Conservation (phyloP, 2,888 invertebrate genomes). For the Anticlea derivata region DNA sequence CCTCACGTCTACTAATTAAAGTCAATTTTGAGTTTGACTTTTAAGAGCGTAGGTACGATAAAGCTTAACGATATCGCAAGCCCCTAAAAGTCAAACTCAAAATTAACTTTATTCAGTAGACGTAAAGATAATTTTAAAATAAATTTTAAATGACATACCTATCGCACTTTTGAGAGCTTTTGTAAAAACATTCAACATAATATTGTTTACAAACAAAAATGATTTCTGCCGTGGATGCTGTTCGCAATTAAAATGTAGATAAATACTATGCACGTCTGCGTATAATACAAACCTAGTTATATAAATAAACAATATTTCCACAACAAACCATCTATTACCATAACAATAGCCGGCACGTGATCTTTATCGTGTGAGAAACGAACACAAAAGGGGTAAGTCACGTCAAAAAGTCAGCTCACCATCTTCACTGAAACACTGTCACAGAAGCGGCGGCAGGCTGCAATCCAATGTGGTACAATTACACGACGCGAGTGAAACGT, state of each 20-base stretch:
- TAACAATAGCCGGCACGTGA: conserved; percentile 7
- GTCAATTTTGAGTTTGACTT: no score
- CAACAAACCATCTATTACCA: conserved; percentile 3
- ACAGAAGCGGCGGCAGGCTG: not conserved
- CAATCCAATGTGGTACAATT: conserved; percentile 37
- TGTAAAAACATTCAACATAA: no score
- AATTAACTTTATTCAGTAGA: no score
- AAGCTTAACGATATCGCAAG: no score
- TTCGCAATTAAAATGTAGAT: conserved; percentile 3
- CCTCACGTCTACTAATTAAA: no score
- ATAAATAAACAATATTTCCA: conserved; percentile 17
- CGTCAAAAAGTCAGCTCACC: conserved; percentile 29
- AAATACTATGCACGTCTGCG: conserved; percentile 12
- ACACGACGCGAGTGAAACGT: conserved; percentile 48
- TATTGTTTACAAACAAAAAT: no score
- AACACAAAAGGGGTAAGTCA: conserved; percentile 8
- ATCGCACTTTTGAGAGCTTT: no score
- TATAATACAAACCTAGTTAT: conserved; percentile 5
- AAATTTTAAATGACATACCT: no score
- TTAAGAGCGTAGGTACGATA: no score
- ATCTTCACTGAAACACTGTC: conserved; percentile 26
- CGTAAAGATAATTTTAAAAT: no score
- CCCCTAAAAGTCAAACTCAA: no score
- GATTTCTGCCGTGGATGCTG: not conserved
- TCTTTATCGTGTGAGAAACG: conserved; percentile 11